Percentiles rank a stretch among this genome's conserved stretches.
Evolutionary conservation across 2,888 invertebrate species (phyloP).

Genomic region (Platerodrilus igneus): DNA sequence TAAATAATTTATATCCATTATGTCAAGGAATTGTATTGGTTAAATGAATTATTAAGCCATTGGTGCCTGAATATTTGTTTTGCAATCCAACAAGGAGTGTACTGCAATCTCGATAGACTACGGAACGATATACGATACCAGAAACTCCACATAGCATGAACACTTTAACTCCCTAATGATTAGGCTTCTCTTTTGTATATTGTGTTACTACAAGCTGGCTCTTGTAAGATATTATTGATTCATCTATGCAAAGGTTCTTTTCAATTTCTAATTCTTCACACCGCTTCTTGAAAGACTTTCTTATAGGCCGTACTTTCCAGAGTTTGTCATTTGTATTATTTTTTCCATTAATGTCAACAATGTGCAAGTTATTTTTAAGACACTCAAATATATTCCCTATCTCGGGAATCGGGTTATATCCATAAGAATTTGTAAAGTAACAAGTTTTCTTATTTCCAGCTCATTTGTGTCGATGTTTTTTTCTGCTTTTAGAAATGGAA

Average conservation of each 20-base stretch:
- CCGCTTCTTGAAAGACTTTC: slow-evolving; percentile 20
- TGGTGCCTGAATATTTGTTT: slow-evolving; percentile 14
- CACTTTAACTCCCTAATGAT: slow-evolving; percentile 20
- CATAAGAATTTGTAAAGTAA: slow-evolving; percentile 23
- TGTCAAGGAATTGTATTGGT: slow-evolving; percentile 11
- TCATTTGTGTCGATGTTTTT: slow-evolving; percentile 18
- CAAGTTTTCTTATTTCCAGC: slow-evolving; percentile 20
- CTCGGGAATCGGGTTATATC: slow-evolving; percentile 20
- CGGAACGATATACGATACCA: slow-evolving; percentile 21
- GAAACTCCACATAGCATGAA: slow-evolving; percentile 23
- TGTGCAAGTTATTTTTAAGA: slow-evolving; percentile 19
- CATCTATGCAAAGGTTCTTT: too few species aligned
- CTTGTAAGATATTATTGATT: too few species aligned
- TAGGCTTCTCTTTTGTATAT: slow-evolving; percentile 20
- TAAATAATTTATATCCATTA: slow-evolving; percentile 14
- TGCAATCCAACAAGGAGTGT: slow-evolving; percentile 11
- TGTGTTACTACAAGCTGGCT: too few species aligned
- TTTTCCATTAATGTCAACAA: slow-evolving; percentile 13
- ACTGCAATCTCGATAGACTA: slow-evolving; percentile 19
- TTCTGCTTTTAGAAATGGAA: slow-evolving; percentile 18
- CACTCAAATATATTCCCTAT: slow-evolving; percentile 15
- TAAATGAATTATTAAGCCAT: slow-evolving; percentile 10
- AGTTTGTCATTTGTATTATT: slow-evolving; percentile 19
- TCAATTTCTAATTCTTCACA: too few species aligned
- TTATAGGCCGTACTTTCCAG: slow-evolving; percentile 22